Base-by-base conservation (phyloP, 2,113 vertebrate genomes). In the Pollimyrus isidori region DNA sequence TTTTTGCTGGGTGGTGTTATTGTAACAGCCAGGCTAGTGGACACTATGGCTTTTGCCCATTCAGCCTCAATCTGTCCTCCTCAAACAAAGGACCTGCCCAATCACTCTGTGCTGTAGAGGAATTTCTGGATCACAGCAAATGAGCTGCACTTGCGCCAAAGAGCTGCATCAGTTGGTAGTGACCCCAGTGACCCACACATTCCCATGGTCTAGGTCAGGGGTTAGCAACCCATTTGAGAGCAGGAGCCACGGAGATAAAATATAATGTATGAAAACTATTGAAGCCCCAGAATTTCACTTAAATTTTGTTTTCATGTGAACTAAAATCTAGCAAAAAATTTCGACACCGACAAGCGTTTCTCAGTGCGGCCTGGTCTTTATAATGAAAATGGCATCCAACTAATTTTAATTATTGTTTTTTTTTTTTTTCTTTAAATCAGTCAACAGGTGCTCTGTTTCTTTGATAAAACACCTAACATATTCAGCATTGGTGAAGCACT, bases 1-100 rank as follows among this genome's bases (percentile, higher is more conserved):
- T 73, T 86, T 91, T 91, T 90, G 91, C 92, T 86, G n/a, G 85
- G 21, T 91, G 90, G 7, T 50, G n/a, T 50, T 35, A 86, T 86
- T 23, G 21, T 48, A 52, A 86, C 35, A 4, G 84, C n/a, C 30
- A 13, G 23, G 83, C 83, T 86, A 87, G 50, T 26, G 86, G 86
- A 53, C 86, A 19, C 52, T 30, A 13, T 56, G 86, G 35, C 50
- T 21, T 56, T 53, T 58, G 26, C 50, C 30, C 52, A 87, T 35
- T 87, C 86, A 62, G n/a, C 84, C 30, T 69, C 19, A 49, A 2
- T 26, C 45, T 48, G 1, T 45, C 76, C 73, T 42, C 15, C 17
- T 19, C 76, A 39, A 46, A 86, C 83, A 46, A 49, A 49, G 23
- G 48, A 15, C 83, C 42, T 46, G 46, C 83, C 46, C 83, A 49